These are phyloP conservation scores for Cryptocheilus praepositus DNA, from an alignment of 2,888 invertebrate species.

Conservation along the genomic window DNA sequence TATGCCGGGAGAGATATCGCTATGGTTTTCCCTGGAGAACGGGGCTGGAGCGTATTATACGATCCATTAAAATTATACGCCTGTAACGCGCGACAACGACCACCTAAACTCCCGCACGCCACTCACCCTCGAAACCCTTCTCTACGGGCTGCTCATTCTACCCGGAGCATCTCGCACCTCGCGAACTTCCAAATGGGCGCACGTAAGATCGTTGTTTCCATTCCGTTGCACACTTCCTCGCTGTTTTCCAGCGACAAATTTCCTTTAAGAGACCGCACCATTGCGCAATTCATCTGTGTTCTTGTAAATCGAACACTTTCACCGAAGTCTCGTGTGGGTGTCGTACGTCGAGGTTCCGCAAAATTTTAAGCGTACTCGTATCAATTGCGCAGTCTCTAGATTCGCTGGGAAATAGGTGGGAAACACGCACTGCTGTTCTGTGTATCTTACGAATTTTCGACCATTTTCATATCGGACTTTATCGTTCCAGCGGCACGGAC, in stretches of 20 bases:
- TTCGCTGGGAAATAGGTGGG: neutral
- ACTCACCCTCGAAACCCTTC: neutral
- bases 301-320: no score
- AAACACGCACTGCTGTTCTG: neutral
- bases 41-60: neutral
- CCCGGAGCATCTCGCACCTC: neutral
- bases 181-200: no score
- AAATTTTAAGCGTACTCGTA: no score
- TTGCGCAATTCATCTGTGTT: no score
- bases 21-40: neutral
- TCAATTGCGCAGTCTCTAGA: neutral
- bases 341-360: no score
- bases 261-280: no score
- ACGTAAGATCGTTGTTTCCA: neutral
- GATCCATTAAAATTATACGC: conserved; percentile 10
- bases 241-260: neutral
- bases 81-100: conserved; percentile 8
- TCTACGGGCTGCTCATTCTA: neutral
- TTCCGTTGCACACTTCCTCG: neutral
- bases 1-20: neutral
- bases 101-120: conserved; percentile 1
- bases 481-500: neutral
- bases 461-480: neutral
- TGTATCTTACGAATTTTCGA: neutral
- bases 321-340: no score